These are phyloP conservation scores for Manis crassicaudata DNA, from an alignment of 2,797 vertebrate genomes.

Conservation along the genomic window DNA sequence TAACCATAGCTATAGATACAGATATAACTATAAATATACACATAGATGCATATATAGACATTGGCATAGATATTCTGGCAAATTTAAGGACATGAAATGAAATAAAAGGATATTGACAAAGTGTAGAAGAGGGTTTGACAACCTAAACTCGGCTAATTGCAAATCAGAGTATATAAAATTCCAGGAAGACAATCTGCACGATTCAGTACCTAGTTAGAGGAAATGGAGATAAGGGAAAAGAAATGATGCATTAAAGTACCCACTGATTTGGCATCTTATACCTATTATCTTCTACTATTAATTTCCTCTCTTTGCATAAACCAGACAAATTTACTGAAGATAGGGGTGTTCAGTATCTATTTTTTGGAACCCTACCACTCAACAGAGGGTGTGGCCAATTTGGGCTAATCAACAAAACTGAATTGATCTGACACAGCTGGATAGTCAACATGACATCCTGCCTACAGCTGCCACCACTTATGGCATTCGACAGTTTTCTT, in stretches of 20 bases:
- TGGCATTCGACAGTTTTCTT: neutral
- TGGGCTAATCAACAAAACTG: neutral
- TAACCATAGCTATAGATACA: neutral
- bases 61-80: neutral
- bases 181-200: neutral
- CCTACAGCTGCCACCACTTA: neutral
- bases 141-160: neutral
- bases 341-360: neutral
- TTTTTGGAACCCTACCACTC: neutral
- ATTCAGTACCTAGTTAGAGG: neutral
- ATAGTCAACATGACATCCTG: neutral
- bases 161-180: neutral
- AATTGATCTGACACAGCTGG: neutral
- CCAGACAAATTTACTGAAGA: neutral
- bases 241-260: neutral
- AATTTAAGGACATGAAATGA: conserved; percentile 11
- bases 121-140: neutral
- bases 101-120: neutral
- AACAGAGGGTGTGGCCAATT: neutral
- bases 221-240: neutral
- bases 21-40: neutral
- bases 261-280: neutral
- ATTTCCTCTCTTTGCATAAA: neutral
- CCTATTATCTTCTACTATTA: neutral
- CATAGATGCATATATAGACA: neutral